These are phyloP conservation scores for Neelides folsomi DNA, from an alignment of 2,888 invertebrate species.

Conservation along the genomic window DNA sequence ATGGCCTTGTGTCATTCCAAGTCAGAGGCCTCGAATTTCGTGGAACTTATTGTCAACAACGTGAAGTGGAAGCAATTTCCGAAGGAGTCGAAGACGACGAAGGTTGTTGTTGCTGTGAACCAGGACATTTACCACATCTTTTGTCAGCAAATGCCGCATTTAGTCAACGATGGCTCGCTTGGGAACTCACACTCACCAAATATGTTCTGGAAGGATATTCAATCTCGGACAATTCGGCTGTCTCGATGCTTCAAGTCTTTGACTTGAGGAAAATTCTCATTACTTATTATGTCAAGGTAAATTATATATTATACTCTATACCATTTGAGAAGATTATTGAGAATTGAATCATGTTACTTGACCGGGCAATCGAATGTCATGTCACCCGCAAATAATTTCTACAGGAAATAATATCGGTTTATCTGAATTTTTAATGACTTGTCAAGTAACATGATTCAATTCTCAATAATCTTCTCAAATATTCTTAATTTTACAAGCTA, in stretches of 20 bases:
- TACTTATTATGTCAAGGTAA: slow-evolving; percentile 90
- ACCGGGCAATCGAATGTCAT: too few relatives aligned
- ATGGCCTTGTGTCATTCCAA: slow-evolving; percentile 96
- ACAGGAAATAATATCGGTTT: too few relatives aligned
- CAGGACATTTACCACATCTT: slow-evolving; percentile 73
- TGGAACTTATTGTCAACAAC: slow-evolving; percentile 97
- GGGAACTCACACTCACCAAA: slow-evolving; percentile 92
- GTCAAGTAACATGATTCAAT: too few relatives aligned
- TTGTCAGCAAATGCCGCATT: slow-evolving; percentile 94
- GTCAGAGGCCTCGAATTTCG: slow-evolving; percentile 93
- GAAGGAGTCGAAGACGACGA: slow-evolving; percentile 94
- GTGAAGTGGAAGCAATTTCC: slow-evolving; percentile 95
- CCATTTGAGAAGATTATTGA: too few relatives aligned
- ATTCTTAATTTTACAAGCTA: too few relatives aligned
- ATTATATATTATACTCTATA: neutral
- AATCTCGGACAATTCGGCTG: slow-evolving; percentile 93
- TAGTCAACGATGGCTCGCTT: slow-evolving; percentile 91
- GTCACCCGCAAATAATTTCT: too few relatives aligned
- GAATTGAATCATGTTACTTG: too few relatives aligned
- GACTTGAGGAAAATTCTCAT: slow-evolving; percentile 93
- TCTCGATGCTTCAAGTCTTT: slow-evolving; percentile 92
- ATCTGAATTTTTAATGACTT: too few relatives aligned
- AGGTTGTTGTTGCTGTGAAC: slow-evolving; percentile 83
- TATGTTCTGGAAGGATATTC: slow-evolving; percentile 98
- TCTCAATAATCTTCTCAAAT: too few relatives aligned